Evolutionary conservation across 2,797 vertebrate species (phyloP), one percentile per base, ranked within the genome.

Genomic region (Sebastes paucispinis): DNA sequence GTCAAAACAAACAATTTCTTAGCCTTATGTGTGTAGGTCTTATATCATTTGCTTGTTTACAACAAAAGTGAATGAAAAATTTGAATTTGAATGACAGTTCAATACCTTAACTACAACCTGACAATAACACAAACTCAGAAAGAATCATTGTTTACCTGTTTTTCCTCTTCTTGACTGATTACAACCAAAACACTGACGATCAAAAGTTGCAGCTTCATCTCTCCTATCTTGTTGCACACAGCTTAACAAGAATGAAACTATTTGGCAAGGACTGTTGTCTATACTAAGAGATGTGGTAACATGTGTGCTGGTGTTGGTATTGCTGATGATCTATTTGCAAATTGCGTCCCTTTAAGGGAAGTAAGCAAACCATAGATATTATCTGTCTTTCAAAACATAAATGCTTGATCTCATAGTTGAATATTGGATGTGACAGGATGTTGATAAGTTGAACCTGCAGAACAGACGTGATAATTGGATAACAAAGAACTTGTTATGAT

Each of bases 151-250:
- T 69, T 84, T 83, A 89, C 88, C 84, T 39, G 6, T 7, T 8
- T 0, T 20, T 8, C 12, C 8, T 2, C 12, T 6, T 74, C 75
- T 75, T 88, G 85, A 55, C 10, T 79, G 16, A 79, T 75, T 8
- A 68, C 27, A 24, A 69, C 36, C 25, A 88, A 54, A 69, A 86
- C 1, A 31, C 2, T 50, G 1, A 82, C 0, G 0, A 82, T 50
- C 2, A 86, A 60, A 80, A 88, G 8, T 6, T 65, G 77, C 0
- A 47, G 68, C 80, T 86, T 82, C 87, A 92, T 91, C 25, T 3
- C 12, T 29, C 3, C 24, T 32, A 47, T 12, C 16, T 58, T 54
- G 18, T 57, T 50, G 32, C 13, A 3, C 57, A 47, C 29, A 58
- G 8, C 8, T 54, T 52, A 39, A 11, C 5, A 58, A 24, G 5